Evolutionary conservation across 2,888 invertebrate species (phyloP).

Genomic region (Scelioninae gen. 1): DNA sequence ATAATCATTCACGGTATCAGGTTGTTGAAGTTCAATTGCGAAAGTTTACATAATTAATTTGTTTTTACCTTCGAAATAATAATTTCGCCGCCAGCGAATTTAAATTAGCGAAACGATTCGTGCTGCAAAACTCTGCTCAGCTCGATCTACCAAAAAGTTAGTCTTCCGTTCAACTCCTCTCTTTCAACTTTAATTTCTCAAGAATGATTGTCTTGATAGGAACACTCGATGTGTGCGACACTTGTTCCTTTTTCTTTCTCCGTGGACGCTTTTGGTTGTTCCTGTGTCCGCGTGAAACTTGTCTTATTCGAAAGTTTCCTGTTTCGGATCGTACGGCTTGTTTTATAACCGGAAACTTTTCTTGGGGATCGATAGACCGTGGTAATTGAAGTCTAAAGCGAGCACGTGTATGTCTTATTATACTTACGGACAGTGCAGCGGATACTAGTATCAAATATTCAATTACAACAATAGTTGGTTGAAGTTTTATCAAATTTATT

Average conservation of each 20-base stretch:
- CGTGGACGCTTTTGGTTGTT: slow-evolving; percentile 63
- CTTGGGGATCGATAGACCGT: slow-evolving; percentile 70
- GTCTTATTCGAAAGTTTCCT: slow-evolving; percentile 73
- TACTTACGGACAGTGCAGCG: slow-evolving; percentile 28
- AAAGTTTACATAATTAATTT: slow-evolving; percentile 4
- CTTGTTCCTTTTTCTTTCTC: slow-evolving; percentile 28
- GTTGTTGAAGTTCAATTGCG: not conserved
- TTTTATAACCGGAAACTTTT: slow-evolving; percentile 73
- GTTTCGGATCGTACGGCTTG: slow-evolving; percentile 69
- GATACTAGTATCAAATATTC: slow-evolving; percentile 54
- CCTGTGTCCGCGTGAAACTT: slow-evolving; percentile 72
- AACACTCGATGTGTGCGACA: slow-evolving; percentile 19
- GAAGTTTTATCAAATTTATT: too few species aligned
- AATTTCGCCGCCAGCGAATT: slow-evolving; percentile 21
- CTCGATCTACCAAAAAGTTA: slow-evolving; percentile 50
- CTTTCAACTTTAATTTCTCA: slow-evolving; percentile 71
- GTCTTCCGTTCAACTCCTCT: slow-evolving; percentile 27
- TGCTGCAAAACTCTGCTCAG: slow-evolving; percentile 20
- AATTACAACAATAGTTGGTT: slow-evolving; percentile 20
- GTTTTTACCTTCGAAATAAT: not conserved
- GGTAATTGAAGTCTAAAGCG: slow-evolving; percentile 74
- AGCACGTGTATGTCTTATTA: slow-evolving; percentile 59
- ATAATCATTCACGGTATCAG: not conserved
- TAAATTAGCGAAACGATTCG: slow-evolving; percentile 35
- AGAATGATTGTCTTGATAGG: slow-evolving; percentile 66